Evolutionary conservation across 2,113 vertebrate species (phyloP).

Genomic region (Plestiodon gilberti): DNA sequence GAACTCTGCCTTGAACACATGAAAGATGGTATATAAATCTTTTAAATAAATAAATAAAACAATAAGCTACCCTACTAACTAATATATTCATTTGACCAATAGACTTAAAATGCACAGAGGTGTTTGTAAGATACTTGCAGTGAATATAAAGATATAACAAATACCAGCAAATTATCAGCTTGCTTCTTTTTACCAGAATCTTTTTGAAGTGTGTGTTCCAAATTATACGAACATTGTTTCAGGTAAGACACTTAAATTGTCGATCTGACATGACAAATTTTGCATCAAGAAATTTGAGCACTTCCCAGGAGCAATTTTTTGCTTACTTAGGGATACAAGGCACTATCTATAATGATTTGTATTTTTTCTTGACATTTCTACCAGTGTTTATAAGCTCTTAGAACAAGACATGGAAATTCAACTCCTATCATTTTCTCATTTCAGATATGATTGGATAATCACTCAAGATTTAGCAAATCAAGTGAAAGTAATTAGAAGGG

Average conservation of each 20-base stretch:
- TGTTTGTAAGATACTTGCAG: neutral
- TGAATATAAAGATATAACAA: conserved; percentile 28
- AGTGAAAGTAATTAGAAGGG: conserved; percentile 67
- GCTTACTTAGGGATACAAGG: conserved; percentile 54
- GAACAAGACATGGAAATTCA: conserved; percentile 66
- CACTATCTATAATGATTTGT: conserved; percentile 47
- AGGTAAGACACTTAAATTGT: conserved; percentile 39
- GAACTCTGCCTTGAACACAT: too few relatives aligned
- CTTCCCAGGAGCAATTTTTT: conserved; percentile 22
- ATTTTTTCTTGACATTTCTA: conserved; percentile 53
- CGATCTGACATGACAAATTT: conserved; percentile 39
- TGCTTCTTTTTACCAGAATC: conserved; percentile 29
- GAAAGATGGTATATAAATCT: too few relatives aligned
- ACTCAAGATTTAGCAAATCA: conserved; percentile 66
- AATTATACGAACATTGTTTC: conserved; percentile 48
- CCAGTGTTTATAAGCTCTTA: conserved; percentile 61
- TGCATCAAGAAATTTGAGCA: conserved; percentile 51
- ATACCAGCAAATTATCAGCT: conserved; percentile 30
- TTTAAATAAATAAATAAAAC: neutral
- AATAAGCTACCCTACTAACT: neutral
- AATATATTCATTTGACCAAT: neutral
- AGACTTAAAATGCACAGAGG: neutral
- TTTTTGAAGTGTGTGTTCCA: conserved; percentile 42
- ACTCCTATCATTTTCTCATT: conserved; percentile 65
- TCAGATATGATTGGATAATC: conserved; percentile 69